Base-by-base conservation (phyloP, 2,113 vertebrate genomes). In the Ramphastos sulfuratus region DNA sequence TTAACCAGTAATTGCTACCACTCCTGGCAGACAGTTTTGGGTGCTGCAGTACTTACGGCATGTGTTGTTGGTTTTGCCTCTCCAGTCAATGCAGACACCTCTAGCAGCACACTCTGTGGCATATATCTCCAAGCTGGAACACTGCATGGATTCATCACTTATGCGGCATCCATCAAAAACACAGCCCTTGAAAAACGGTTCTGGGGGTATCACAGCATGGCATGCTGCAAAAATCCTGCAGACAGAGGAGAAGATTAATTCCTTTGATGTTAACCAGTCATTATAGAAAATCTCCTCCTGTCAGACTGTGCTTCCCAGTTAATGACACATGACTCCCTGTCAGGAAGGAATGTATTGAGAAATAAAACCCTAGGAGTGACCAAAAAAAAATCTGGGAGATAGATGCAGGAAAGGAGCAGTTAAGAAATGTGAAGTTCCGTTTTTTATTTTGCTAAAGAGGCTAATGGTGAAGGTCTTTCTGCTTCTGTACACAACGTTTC, bases 1-100 rank as follows among this genome's bases (percentile, higher is more conserved):
- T 58, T 48, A 86, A 90, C 2, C 23, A 8, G 42, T 74, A 37
- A 58, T 66, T 91, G 16, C 20, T 61, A 42, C 12, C 4, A 23
- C 48, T 93, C 85, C 63, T 85, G 31, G n/a, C 19, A 44, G 3
- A 7, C 3, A 39, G 28, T 76, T 82, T 86, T 69, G 70, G 76
- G 48, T 73, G 65, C 39, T 64, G 30, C 30, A 59, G 2, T 56
- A 98, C 98, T 98, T 96, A 99, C 99, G 10, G 63, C 99, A 99
- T 11, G 74, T 80, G 14, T 96, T 96, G 15, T 98, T 93, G 46
- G 98, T 98, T 21, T 52, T 55, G 48, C 72, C 83, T 94, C 99
- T 98, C 99, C 99, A 99, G 89, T 98, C 95, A 8, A 99, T 69
- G 61, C 99, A 99, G 35, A 98, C 15, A 25, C 98, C 98, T 42